Base-by-base conservation (phyloP, 64 coral and sea anemone species). In the Montipora capricornis region DNA sequence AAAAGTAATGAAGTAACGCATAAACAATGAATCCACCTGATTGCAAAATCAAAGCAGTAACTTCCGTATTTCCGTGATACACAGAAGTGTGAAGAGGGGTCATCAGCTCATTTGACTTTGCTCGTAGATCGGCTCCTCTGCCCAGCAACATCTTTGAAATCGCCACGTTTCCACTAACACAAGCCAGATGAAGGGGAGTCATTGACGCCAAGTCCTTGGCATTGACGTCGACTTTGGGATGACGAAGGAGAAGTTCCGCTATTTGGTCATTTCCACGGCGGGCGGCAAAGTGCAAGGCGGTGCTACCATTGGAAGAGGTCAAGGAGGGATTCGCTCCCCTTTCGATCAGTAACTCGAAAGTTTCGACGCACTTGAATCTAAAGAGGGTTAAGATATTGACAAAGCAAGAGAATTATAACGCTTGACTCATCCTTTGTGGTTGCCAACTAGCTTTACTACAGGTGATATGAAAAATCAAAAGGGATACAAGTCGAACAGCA, bases 51-150 rank as follows among this genome's bases (percentile, higher is more conserved):
- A 83, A 57, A 15, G 80, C 55, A 85, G 82, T 73, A 20, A 60
- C 70, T 66, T 64, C 53, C 26, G 15, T 11, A 46, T 85, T 91
- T 46, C 80, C 80, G 8, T 83, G 19, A 14, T 75, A 61, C 13
- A 92, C 90, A 12, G 90, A 81, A 24, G 71, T 77, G 45, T 92
- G 90, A 29, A 92, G 80, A 74, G 82, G 69, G 14, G 80, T 83
- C 73, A 92, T 84, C 12, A 84, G 74, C 45, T 92, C 90, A 14
- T 73, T 53, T 45, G 80, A 74, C 13, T 83, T 83, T 16, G 90
- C 80, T n/a, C 74, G 57, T 58, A 92, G 68, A 20, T 85, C 73
- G 3, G 90, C 90, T 14, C 81, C 81, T n/a, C 59, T 49, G 3
- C 26, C 69, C 47, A 92, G 51, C 26, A 92, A 80, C 62, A 86